Base-by-base conservation (phyloP, 2,113 vertebrate species). In the Misgurnus anguillicaudatus region DNA sequence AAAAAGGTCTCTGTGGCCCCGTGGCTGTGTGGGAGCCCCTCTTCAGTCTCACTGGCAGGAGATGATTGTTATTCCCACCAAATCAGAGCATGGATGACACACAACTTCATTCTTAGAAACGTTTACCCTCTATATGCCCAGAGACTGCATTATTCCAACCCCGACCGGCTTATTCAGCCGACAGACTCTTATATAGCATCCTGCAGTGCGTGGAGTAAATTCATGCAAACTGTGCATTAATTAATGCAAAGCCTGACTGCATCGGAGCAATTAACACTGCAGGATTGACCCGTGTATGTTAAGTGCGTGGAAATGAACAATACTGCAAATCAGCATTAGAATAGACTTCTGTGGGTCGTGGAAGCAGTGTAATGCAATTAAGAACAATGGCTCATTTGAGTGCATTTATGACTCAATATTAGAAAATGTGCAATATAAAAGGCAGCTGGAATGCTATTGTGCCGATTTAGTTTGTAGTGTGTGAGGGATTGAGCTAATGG, bases 1-100 rank as follows among this genome's bases (percentile, higher is more conserved):
- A 83, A 80, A 80, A 74, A 21, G 62, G 66, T 24, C 78, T 80
- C 82, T 77, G 82, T 76, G 65, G 82, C 51, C 77, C 65, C 39
- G 63, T 21, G 78, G 42, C 73, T 78, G 47, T 16, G 48, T 48
- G 38, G 51, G 70, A 21, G 55, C 51, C 64, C 57, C 57, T 74
- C 31, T 67, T 66, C 41, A 13, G n/a, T 73, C 55, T 60, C 55
- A 13, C 74, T 62, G 36, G 67, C 78, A 77, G 73, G 74, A 77
- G 74, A 64, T 55, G 42, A 65, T 71, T 72, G 72, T 75, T 77
- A 83, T 73, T 65, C 62, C 51, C 73, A 36, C 41, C 61, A 31
- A 83, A 60, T 75, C 61, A 14, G 36, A 73, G 64, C 58, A 61
- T 42, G 38, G 70, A 73, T 73, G 70, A 73, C 70, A 73, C 55